These are phyloP conservation scores for Sebastiscus tertius DNA, from an alignment of 2,797 vertebrate species.

Conservation along the genomic window DNA sequence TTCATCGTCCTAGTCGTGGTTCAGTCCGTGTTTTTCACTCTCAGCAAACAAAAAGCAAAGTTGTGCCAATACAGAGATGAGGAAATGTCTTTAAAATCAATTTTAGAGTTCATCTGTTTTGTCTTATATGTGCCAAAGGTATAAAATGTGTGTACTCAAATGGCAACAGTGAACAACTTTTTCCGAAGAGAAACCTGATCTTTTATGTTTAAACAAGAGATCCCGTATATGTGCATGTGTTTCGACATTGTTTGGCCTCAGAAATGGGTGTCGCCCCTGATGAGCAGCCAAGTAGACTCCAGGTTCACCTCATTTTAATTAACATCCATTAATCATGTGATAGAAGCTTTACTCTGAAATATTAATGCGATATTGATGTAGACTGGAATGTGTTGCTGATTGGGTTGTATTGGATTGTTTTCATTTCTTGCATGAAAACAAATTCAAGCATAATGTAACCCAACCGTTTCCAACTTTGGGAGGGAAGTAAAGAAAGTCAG, in stretches of 20 bases:
- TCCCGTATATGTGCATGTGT: not conserved
- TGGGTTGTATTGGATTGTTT: slow-evolving; percentile 26
- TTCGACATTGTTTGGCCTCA: slow-evolving; percentile 2
- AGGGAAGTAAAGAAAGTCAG: not conserved
- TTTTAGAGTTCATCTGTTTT: not conserved
- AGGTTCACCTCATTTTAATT: slow-evolving; percentile 45
- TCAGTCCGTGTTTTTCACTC: not conserved
- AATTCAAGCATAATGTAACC: not conserved
- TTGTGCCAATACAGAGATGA: not conserved
- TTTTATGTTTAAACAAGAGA: not conserved
- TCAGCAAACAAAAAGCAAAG: not conserved
- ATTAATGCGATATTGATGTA: slow-evolving; percentile 21
- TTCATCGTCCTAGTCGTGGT: not conserved
- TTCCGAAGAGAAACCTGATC: not conserved
- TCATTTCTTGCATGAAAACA: slow-evolving; percentile 17
- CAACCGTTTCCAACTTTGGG: not conserved
- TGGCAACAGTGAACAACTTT: not conserved
- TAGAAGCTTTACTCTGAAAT: slow-evolving; percentile 23
- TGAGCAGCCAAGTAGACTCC: slow-evolving; percentile 45
- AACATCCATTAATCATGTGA: slow-evolving; percentile 43
- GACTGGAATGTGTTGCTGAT: slow-evolving; percentile 32
- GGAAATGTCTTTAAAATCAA: not conserved
- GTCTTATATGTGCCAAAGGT: not conserved
- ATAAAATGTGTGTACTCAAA: not conserved
- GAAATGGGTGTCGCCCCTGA: slow-evolving; percentile 27